Evolutionary conservation across 2,797 vertebrate species (phyloP).

Genomic region (Kryptopterus vitreolus): DNA sequence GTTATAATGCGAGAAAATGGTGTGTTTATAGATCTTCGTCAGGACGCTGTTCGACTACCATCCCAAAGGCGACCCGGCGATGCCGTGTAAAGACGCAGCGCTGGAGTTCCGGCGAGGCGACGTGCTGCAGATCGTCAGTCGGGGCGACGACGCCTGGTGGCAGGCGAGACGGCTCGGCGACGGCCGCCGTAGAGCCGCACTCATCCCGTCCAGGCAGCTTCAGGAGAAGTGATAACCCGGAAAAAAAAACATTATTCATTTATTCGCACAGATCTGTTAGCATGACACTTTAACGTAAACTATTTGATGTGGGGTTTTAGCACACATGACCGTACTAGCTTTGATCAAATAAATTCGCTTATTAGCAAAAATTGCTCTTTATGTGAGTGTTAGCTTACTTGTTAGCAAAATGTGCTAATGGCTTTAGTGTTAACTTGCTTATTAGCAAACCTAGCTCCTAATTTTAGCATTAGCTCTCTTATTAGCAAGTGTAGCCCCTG

Average conservation of each 20-base stretch:
- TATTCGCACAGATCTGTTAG: no score
- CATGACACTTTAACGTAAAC: no score
- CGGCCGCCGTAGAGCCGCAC: slow-evolving; percentile 76
- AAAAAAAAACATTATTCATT: no score
- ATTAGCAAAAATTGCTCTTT: no score
- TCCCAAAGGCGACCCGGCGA: slow-evolving; percentile 83
- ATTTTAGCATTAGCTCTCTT: neutral
- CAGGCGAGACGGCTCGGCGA: slow-evolving; percentile 83
- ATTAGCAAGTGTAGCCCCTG: neutral
- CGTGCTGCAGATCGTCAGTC: slow-evolving; percentile 88
- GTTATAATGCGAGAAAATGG: no score
- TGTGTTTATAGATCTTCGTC: slow-evolving; percentile 82
- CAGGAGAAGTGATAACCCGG: slow-evolving; percentile 85
- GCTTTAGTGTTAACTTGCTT: neutral
- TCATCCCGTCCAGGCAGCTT: slow-evolving; percentile 90
- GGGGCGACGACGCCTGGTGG: slow-evolving; percentile 93
- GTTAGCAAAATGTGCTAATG: no score
- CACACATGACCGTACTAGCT: no score
- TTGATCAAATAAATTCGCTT: no score
- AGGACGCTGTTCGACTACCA: slow-evolving; percentile 89
- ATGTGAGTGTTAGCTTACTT: no score
- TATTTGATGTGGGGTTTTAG: no score
- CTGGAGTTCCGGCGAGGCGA: slow-evolving; percentile 86
- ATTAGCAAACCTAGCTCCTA: neutral
- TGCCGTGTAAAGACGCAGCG: slow-evolving; percentile 89